phyloP scores from a whole-genome alignment of 2,113 vertebrate genomes.

The Tapirus terrestris region DNA sequence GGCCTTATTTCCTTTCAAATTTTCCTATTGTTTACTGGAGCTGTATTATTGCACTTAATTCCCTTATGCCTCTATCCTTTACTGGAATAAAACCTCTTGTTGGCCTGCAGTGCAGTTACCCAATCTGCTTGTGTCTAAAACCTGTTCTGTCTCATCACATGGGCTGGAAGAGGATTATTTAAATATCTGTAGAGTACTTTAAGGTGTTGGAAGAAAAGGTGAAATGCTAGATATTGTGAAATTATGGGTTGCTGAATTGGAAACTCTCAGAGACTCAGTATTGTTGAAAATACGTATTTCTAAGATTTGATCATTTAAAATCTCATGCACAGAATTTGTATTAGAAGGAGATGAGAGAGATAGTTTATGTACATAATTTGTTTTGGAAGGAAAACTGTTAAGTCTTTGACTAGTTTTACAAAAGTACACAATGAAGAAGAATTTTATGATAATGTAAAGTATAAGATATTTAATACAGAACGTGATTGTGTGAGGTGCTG shows the following conservation, averaged over 20 bases:
- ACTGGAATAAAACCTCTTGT: not conserved
- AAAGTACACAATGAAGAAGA: not conserved
- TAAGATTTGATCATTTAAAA: not conserved
- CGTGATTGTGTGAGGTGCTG: not conserved
- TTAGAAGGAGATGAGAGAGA: not conserved
- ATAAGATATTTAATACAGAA: not conserved
- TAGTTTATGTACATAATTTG: not conserved
- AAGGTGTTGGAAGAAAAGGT: not conserved
- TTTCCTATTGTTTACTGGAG: not conserved
- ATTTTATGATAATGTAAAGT: not conserved
- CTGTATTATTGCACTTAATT: not conserved
- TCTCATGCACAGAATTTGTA: not conserved
- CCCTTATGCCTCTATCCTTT: not conserved
- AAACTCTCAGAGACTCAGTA: not conserved
- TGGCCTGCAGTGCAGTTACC: not conserved
- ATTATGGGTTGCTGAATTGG: not conserved
- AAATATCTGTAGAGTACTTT: not conserved
- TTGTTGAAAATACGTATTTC: not conserved
- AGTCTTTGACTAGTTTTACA: not conserved
- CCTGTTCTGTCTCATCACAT: not conserved
- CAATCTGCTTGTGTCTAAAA: not conserved
- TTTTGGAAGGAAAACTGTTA: slow-evolving; percentile 17
- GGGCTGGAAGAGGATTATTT: not conserved
- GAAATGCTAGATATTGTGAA: not conserved
- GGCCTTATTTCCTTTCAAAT: not conserved